phyloP scores from a whole-genome alignment of 2,113 vertebrate species.

The Tonatia bakeri region DNA sequence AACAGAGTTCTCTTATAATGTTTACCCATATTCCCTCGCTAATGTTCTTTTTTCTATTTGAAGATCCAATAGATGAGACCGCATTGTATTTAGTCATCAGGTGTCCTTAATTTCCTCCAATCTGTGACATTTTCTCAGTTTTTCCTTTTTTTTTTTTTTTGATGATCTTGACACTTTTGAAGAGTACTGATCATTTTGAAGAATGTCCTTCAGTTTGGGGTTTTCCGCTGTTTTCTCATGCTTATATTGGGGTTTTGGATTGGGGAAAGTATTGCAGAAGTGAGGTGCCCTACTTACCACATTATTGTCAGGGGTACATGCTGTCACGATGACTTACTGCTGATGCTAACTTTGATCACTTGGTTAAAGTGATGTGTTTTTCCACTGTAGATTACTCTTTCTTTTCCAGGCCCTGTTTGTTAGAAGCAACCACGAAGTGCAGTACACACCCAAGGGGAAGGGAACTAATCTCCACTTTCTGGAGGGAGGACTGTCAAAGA shows the following conservation, averaged over 20 bases:
- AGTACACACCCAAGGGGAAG: too few relatives aligned
- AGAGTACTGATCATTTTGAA: neutral
- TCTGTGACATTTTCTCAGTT: neutral
- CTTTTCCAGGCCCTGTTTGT: neutral
- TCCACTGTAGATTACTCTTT: neutral
- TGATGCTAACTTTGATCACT: neutral
- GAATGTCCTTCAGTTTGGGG: neutral
- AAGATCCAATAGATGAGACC: neutral
- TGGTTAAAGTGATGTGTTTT: neutral
- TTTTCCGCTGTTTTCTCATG: neutral
- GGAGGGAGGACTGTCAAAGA: neutral
- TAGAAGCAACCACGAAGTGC: neutral
- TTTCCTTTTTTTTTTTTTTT: neutral
- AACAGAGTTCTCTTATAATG: neutral
- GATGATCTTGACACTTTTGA: neutral
- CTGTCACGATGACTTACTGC: neutral
- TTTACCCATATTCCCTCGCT: neutral
- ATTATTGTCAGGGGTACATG: too few relatives aligned
- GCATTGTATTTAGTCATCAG: neutral
- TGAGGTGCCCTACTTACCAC: too few relatives aligned
- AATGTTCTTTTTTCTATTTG: neutral
- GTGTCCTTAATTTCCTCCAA: neutral
- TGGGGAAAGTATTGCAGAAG: neutral
- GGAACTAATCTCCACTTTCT: too few relatives aligned
- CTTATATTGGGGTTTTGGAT: neutral